These are phyloP conservation scores for Stichopus chloronotus DNA, from an alignment of 35 echinoderm and acorn worm species.

Conservation along the genomic window DNA sequence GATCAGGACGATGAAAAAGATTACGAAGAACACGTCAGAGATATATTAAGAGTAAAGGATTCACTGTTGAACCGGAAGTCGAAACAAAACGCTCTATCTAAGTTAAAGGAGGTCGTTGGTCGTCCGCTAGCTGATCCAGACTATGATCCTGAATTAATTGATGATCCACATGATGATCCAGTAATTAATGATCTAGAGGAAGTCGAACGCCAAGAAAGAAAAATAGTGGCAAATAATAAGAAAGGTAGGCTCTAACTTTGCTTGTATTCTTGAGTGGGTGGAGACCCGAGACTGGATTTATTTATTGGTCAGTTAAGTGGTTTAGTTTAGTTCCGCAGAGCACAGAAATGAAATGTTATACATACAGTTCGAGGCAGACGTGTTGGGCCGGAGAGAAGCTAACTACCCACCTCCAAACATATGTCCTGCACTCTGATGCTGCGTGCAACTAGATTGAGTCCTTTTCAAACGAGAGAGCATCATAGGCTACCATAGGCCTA, in stretches of 20 bases:
- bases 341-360: too few species aligned
- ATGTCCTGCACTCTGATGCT: too few species aligned
- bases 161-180: neutral
- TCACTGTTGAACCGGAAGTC: neutral
- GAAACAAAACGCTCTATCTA: neutral
- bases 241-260: neutral
- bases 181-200: neutral
- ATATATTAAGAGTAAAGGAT: neutral
- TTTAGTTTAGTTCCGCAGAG: too few species aligned
- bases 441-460: too few species aligned
- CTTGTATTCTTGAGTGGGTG: too few species aligned
- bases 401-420: too few species aligned
- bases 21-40: neutral
- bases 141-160: neutral
- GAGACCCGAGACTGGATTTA: too few species aligned
- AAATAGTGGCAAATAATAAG: neutral
- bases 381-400: too few species aligned
- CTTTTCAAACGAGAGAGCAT: too few species aligned
- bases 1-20: neutral
- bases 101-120: slow-evolving; percentile 4
- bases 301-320: too few species aligned
- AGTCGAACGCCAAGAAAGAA: neutral
- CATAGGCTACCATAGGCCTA: too few species aligned
- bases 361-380: too few species aligned
- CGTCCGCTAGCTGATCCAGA: neutral